Percentiles rank a stretch among this genome's conserved stretches.
phyloP scores from a whole-genome alignment of 2,888 invertebrate species.

The Bellardia bayeri region DNA sequence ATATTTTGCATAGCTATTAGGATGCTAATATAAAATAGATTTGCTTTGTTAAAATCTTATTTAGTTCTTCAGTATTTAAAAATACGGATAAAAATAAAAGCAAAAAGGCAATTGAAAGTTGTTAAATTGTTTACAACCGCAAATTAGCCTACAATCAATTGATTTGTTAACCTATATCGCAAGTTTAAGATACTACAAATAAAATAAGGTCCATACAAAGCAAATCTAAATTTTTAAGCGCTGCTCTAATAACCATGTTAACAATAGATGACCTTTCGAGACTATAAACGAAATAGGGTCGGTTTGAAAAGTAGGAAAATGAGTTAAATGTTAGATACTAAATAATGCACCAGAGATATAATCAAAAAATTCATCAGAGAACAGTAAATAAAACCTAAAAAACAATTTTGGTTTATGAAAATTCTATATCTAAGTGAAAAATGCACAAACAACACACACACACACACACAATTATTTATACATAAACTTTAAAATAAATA shows the following conservation, averaged over 20 bases:
- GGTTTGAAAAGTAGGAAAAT: neutral
- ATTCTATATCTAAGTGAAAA: slow-evolving; percentile 36
- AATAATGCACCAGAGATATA: slow-evolving; percentile 49
- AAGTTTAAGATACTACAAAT: no score
- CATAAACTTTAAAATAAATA: slow-evolving; percentile 2
- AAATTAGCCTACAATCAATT: no score
- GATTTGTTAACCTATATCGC: no score
- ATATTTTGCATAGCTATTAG: slow-evolving; percentile 37
- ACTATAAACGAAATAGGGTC: neutral
- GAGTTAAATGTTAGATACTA: slow-evolving; percentile 59
- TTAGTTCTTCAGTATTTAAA: no score
- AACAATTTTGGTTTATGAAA: slow-evolving; percentile 20
- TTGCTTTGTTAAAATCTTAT: no score
- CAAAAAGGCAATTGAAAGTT: no score
- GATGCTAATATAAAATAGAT: no score
- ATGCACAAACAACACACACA: slow-evolving; percentile 4
- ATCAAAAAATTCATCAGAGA: slow-evolving; percentile 34
- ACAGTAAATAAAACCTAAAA: neutral
- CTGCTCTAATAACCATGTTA: neutral
- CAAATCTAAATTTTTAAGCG: no score
- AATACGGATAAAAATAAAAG: no score
- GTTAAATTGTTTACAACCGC: no score
- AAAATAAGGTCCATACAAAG: no score
- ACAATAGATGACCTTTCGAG: neutral
- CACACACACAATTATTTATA: slow-evolving; percentile 3